phyloP scores from a whole-genome alignment of 2,113 vertebrate species.

The Catharus fuscescens region DNA sequence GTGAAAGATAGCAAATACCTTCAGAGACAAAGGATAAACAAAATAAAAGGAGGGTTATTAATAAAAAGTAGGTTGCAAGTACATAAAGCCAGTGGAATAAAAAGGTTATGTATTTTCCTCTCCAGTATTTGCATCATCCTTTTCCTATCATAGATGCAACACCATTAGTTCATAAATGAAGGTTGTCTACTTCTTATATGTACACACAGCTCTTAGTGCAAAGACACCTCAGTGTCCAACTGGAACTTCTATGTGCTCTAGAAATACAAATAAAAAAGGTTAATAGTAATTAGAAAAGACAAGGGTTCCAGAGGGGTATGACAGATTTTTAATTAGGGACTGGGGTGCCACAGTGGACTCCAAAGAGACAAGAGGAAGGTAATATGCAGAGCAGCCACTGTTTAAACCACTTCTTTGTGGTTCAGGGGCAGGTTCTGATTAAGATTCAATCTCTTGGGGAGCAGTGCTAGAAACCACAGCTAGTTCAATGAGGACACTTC shows the following conservation, averaged over 20 bases:
- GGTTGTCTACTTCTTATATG: neutral
- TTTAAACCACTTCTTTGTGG: neutral
- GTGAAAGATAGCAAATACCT: neutral
- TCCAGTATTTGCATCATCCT: neutral
- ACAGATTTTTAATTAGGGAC: conserved; percentile 52
- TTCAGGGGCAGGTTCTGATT: conserved; percentile 29
- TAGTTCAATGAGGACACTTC: neutral
- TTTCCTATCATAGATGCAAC: neutral
- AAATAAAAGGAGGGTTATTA: neutral
- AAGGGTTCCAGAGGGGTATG: neutral
- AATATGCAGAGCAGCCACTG: neutral
- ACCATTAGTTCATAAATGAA: neutral
- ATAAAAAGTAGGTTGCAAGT: neutral
- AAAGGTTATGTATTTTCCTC: neutral
- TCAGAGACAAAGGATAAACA: neutral
- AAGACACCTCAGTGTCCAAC: conserved; percentile 3
- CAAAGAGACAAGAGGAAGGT: neutral
- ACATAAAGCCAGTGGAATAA: neutral
- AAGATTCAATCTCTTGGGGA: conserved; percentile 19
- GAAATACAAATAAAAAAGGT: conserved; percentile 37
- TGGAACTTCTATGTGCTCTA: neutral
- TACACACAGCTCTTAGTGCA: neutral
- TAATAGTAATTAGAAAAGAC: conserved; percentile 47
- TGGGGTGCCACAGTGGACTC: neutral
- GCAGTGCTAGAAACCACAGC: neutral